Conservation (phyloP, 2,797 vertebrate genomes). For the Sparidentex hasta region DNA sequence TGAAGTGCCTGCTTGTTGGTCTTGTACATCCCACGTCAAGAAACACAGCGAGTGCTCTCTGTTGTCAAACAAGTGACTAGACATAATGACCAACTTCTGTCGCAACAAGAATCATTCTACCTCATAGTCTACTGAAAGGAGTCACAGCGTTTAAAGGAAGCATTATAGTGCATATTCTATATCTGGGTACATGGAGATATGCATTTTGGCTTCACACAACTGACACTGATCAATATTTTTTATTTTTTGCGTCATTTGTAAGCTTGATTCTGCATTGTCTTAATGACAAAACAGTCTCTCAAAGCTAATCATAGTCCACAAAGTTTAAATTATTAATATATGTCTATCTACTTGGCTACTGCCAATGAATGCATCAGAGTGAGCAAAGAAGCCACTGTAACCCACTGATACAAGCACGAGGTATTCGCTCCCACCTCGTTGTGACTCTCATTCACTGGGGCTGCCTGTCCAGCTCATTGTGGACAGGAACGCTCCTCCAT, state of each 20-base stretch:
- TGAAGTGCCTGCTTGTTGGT: conserved; percentile 7
- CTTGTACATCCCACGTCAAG: background rate
- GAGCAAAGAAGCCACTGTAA: conserved; percentile 13
- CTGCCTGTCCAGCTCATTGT: conserved; percentile 35
- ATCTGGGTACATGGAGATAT: background rate
- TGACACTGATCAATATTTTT: background rate
- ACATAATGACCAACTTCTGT: background rate
- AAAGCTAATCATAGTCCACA: background rate
- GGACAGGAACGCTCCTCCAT: conserved; percentile 33
- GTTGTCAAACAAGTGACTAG: conserved; percentile 1
- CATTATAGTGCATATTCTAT: background rate
- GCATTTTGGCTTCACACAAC: too few species aligned
- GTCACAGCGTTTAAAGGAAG: background rate
- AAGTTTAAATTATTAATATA: background rate
- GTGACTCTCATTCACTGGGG: conserved; percentile 58
- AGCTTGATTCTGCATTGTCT: background rate
- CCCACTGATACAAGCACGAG: background rate
- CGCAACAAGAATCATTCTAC: background rate
- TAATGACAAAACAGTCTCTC: background rate
- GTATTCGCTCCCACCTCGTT: conserved; percentile 51
- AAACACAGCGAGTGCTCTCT: conserved; percentile 2
- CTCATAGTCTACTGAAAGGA: background rate
- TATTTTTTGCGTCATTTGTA: background rate
- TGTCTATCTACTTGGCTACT: background rate
- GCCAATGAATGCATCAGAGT: background rate